phyloP scores from a whole-genome alignment of 2,113 vertebrate genomes.

The Chloroceryle aenea region DNA sequence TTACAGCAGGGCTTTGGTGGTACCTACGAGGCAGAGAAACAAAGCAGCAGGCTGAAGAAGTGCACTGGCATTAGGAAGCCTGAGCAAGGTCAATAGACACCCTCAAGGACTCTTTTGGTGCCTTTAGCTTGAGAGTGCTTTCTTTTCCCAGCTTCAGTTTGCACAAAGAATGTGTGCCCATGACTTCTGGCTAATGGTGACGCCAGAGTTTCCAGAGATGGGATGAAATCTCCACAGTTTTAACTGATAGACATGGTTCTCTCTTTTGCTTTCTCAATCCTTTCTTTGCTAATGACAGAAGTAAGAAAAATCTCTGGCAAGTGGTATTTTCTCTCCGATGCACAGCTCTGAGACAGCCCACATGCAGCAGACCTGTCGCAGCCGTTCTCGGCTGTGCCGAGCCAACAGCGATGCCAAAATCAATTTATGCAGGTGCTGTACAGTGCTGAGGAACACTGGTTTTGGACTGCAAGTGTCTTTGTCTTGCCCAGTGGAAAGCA shows the following conservation, averaged over 20 bases:
- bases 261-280: background rate
- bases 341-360: background rate
- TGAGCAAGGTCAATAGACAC: background rate
- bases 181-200: background rate
- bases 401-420: background rate
- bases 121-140: background rate
- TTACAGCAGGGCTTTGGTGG: background rate
- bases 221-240: background rate
- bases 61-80: background rate
- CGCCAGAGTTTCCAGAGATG: background rate
- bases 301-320: background rate
- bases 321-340: background rate
- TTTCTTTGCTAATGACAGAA: background rate
- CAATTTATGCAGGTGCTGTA: background rate
- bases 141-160: background rate
- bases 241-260: background rate
- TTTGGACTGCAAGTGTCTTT: background rate
- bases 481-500: background rate
- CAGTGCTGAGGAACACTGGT: background rate
- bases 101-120: background rate
- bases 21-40: background rate
- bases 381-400: background rate
- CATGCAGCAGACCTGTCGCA: background rate
- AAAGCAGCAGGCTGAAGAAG: background rate
- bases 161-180: background rate